A percentile compares a stretch with the other conserved stretches of the same genome.
Conservation (phyloP, 2,888 invertebrate genomes). For the Andrena fulva region DNA sequence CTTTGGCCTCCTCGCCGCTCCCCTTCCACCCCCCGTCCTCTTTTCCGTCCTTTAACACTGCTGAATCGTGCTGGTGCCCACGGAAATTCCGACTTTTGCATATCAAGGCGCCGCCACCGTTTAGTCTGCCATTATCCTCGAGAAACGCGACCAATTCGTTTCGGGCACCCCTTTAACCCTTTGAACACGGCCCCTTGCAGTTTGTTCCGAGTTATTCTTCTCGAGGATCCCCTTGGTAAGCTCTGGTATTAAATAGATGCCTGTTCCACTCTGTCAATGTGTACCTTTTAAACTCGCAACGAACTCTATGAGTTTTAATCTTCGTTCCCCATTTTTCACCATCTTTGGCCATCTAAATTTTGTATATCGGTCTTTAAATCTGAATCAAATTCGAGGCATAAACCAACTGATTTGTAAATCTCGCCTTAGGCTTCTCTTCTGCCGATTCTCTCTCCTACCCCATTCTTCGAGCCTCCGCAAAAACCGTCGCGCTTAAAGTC, state of each 20-base stretch:
- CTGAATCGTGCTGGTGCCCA: conserved; percentile 62
- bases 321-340: no score
- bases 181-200: neutral
- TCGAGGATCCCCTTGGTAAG: neutral
- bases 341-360: no score
- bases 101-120: conserved; percentile 82
- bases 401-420: neutral
- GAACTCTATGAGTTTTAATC: no score
- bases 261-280: no score
- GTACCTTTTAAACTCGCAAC: no score
- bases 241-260: neutral
- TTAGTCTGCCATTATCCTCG: conserved; percentile 79
- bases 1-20: conserved; percentile 28
- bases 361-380: no score
- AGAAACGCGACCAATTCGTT: conserved; percentile 71
- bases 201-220: neutral
- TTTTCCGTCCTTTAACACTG: conserved; percentile 34
- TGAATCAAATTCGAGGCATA: no score
- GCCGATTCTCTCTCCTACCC: conserved; percentile 13
- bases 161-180: conserved; percentile 31
- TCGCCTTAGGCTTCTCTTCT: neutral
- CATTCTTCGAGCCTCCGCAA: conserved; percentile 21
- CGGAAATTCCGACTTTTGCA: conserved; percentile 82
- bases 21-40: conserved; percentile 31
- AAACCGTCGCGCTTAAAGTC: conserved; percentile 43